Evolutionary conservation across 2,113 vertebrate genomes (phyloP).

Genomic region (Symphodus melops): DNA sequence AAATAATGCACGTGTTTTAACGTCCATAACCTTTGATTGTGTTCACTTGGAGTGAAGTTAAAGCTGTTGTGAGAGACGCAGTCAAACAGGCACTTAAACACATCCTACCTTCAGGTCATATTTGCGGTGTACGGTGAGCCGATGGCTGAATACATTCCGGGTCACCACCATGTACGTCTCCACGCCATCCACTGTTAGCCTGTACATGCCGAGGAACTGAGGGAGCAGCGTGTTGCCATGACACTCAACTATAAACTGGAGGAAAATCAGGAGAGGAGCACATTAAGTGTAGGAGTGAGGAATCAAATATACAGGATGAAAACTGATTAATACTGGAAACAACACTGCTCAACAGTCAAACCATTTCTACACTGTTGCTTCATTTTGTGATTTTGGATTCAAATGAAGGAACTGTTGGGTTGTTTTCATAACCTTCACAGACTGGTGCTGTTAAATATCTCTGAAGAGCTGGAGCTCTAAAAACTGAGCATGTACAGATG

Average conservation of each 20-base stretch:
- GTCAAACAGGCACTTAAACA: not conserved
- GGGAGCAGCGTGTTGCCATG: constrained; percentile 96
- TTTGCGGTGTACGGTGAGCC: constrained; percentile 94
- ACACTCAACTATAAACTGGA: constrained; percentile 97
- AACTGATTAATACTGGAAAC: constrained; percentile 21
- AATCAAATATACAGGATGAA: constrained; percentile 21
- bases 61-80: not conserved
- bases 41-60: not conserved
- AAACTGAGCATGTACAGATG: no score
- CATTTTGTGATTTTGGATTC: not conserved
- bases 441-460: not conserved
- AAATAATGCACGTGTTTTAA: no score
- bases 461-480: no score
- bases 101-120: constrained; percentile 94
- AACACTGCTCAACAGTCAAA: not conserved
- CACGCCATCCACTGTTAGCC: constrained; percentile 94
- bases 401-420: not conserved
- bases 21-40: no score
- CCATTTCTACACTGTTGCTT: not conserved
- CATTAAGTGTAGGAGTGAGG: constrained; percentile 31
- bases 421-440: not conserved
- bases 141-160: constrained; percentile 95
- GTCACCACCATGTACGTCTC: constrained; percentile 99
- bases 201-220: constrained; percentile 98
- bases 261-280: constrained; percentile 20